Base-by-base conservation (phyloP, 2,888 invertebrate species). In the Tetramorium bicarinatum region DNA sequence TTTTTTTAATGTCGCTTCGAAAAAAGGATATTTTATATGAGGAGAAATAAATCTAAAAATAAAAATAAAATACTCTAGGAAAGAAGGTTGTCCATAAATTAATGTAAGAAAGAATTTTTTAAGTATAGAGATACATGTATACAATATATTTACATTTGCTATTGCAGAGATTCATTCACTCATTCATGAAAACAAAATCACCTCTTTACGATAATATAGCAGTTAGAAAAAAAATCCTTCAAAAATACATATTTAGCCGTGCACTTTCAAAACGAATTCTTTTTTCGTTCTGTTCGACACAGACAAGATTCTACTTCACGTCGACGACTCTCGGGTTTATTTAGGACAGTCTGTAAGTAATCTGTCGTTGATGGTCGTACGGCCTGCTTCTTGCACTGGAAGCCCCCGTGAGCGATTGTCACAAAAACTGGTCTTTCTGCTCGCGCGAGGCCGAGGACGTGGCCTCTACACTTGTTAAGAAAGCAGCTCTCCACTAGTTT, bases 371-470 rank as follows among this genome's bases (percentile, higher is more conserved):
- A 90, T 87, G 87, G 87, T 87, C 83, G 84, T 74, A 85, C 82
- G 87, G 83, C 82, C 84, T 74, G 83, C 80, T 91, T 91, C 88
- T 91, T 91, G 82, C 82, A 41, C 15, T 62, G 25, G 47, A 54
- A 82, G 74, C 34, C 69, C 54, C 72, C 76, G 85, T 85, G 89
- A 91, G 86, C 89, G 91, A 91, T 90, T 87, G 90, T 85, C 84
- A 79, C 89, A 91, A 91, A 91, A 91, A 91, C 91, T 90, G 88
- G 91, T 90, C 87, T 86, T 87, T 88, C 87, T 79, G 84, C 87
- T 86, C 66, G 59, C 71, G 69, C 82, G 74, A 69, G 85, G 84
- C 88, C 85, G 89, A 90, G 87, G 87, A 88, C 86, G 85, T 82
- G 88, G 85, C 87, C 87, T 88, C 77, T 67, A 76, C 67, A 87